Evolutionary conservation across 2,888 invertebrate genomes (phyloP).

Genomic region (Andrena flavipes): DNA sequence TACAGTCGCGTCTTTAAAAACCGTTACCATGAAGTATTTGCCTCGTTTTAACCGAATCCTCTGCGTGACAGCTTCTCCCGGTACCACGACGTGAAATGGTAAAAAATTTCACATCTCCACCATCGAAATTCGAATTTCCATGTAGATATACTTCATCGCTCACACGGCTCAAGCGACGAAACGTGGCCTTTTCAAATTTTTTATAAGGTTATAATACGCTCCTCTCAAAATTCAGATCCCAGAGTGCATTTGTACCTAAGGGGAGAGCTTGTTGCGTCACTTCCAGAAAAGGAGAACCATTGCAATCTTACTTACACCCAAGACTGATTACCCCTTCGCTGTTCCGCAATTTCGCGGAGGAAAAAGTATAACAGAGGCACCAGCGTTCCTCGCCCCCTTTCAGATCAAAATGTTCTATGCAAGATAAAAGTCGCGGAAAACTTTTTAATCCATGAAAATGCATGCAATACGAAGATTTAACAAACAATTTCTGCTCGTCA

Average conservation of each 20-base stretch:
- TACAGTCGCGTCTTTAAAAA: not conserved
- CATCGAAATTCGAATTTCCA: not conserved
- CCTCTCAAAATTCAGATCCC: not conserved
- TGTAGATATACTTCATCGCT: no score
- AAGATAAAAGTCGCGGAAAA: conserved; percentile 4
- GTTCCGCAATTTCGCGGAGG: not conserved
- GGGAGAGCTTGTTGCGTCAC: not conserved
- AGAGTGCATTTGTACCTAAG: not conserved
- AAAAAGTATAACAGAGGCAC: not conserved
- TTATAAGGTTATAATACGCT: not conserved
- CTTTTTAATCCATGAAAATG: conserved; percentile 48
- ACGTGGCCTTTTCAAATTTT: no score
- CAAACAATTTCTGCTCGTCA: conserved; percentile 31
- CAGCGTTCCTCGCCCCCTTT: not conserved
- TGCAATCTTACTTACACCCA: not conserved
- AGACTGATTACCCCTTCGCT: conserved; percentile 5
- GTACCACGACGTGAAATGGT: not conserved
- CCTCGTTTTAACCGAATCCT: conserved; percentile 6
- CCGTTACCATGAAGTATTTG: conserved; percentile 25
- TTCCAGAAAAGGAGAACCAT: not conserved
- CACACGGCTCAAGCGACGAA: no score
- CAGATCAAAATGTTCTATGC: conserved; percentile 3
- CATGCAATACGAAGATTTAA: conserved; percentile 43
- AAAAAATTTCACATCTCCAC: not conserved
- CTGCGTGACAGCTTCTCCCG: not conserved